phyloP scores from a whole-genome alignment of 2,113 vertebrate genomes.

The Bombycilla garrulus region DNA sequence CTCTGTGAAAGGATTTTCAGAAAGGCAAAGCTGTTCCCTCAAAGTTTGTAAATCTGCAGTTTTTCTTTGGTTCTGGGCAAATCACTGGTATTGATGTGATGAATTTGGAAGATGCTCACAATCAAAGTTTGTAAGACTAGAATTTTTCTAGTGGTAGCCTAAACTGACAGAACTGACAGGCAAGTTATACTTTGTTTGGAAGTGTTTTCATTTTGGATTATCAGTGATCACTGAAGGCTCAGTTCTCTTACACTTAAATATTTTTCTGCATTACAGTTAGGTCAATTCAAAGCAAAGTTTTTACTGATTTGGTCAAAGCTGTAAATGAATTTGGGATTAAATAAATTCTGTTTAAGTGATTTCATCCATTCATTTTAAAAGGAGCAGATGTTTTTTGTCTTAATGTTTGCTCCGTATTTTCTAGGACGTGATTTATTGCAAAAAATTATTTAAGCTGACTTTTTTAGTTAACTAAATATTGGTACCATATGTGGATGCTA shows the following conservation, averaged over 20 bases:
- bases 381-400: conserved; percentile 79
- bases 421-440: conserved; percentile 75
- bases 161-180: not conserved
- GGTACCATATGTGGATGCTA: conserved; percentile 77
- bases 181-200: not conserved
- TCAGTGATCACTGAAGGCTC: not conserved
- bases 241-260: not conserved
- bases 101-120: not conserved
- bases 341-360: conserved; percentile 41
- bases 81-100: too few species aligned
- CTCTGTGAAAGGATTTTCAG: not conserved
- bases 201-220: not conserved
- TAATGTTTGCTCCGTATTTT: conserved; percentile 71
- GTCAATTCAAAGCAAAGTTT: not conserved
- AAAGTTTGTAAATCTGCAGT: not conserved
- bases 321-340: conserved; percentile 25
- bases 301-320: conserved; percentile 46
- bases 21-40: not conserved
- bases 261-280: not conserved
- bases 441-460: conserved; percentile 72
- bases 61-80: not conserved
- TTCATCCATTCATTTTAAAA: conserved; percentile 60
- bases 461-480: conserved; percentile 78
- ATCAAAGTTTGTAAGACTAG: not conserved
- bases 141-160: not conserved